These are phyloP conservation scores for Idaea dimidiata DNA, from an alignment of 2,888 invertebrate species.

Conservation along the genomic window DNA sequence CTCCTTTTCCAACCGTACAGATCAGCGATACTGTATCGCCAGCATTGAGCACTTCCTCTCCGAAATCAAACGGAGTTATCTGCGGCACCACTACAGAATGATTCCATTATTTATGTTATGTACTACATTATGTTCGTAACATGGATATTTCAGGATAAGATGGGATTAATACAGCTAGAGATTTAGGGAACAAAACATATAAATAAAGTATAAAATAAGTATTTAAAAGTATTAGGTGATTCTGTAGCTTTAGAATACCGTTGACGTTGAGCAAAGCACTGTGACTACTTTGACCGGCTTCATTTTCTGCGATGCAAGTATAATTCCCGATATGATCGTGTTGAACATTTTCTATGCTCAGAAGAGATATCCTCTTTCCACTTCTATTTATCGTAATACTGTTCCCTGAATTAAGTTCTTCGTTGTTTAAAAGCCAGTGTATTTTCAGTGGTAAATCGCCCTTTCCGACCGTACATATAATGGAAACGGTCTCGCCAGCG, in stretches of 20 bases:
- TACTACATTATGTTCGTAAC: neutral
- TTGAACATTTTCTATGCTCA: conserved; percentile 81
- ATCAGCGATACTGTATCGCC: conserved; percentile 86
- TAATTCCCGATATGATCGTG: conserved; percentile 82
- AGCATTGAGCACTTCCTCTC: conserved; percentile 86
- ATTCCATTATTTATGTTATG: conserved; percentile 2
- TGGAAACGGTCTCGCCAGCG: conserved; percentile 86
- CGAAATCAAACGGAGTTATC: conserved; percentile 89
- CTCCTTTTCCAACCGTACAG: conserved; percentile 87
- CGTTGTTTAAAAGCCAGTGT: conserved; percentile 85
- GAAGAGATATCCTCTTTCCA: conserved; percentile 59
- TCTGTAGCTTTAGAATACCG: conserved; percentile 65
- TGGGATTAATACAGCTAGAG: neutral
- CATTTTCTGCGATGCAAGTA: conserved; percentile 83
- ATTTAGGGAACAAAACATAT: conserved; percentile 1
- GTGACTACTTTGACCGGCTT: conserved; percentile 82
- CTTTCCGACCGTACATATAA: conserved; percentile 85
- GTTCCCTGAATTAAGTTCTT: conserved; percentile 56
- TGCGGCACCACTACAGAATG: conserved; percentile 85
- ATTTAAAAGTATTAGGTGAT: conserved; percentile 7
- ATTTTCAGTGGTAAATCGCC: conserved; percentile 86
- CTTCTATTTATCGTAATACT: conserved; percentile 30
- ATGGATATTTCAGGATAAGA: neutral
- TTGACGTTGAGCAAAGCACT: conserved; percentile 84
- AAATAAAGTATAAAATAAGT: conserved; percentile 11